A percentile compares a stretch with the other conserved stretches of the same genome.
phyloP scores from a whole-genome alignment of 2,797 vertebrate species.

The Euthynnus affinis region DNA sequence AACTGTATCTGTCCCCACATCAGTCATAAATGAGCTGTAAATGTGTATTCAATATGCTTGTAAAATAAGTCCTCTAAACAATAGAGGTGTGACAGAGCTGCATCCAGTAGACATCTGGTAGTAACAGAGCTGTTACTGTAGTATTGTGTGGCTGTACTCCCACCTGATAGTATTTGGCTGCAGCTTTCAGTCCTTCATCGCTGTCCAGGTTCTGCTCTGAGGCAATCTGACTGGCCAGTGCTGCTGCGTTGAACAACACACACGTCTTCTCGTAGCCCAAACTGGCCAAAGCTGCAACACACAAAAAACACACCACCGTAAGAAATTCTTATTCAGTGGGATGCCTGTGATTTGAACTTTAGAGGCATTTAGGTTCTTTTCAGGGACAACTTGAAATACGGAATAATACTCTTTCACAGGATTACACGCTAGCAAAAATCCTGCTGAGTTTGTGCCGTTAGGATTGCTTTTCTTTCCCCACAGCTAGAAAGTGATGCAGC shows the following conservation, averaged over 20 bases:
- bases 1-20: not conserved
- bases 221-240: slow-evolving; percentile 97
- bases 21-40: not conserved
- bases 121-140: too few species aligned
- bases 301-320: slow-evolving; percentile 20
- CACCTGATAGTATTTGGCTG: slow-evolving; percentile 98
- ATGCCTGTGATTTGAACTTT: not conserved
- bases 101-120: not conserved
- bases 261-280: slow-evolving; percentile 99
- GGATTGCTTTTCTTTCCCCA: not conserved
- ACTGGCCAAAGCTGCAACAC: slow-evolving; percentile 91
- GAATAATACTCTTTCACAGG: not conserved
- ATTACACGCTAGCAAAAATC: not conserved
- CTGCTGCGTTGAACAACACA: slow-evolving; percentile 96
- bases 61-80: not conserved
- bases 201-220: slow-evolving; percentile 98
- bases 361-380: not conserved
- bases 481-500: not conserved
- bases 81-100: not conserved
- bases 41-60: not conserved
- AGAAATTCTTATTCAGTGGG: not conserved
- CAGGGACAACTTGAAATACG: not conserved
- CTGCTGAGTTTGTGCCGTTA: not conserved
- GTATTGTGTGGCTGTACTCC: not conserved
- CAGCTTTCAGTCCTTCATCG: slow-evolving; percentile 95